Evolutionary conservation across 1,140 invertebrate species (phyloP).

Genomic region (Zaprionus davidi): DNA sequence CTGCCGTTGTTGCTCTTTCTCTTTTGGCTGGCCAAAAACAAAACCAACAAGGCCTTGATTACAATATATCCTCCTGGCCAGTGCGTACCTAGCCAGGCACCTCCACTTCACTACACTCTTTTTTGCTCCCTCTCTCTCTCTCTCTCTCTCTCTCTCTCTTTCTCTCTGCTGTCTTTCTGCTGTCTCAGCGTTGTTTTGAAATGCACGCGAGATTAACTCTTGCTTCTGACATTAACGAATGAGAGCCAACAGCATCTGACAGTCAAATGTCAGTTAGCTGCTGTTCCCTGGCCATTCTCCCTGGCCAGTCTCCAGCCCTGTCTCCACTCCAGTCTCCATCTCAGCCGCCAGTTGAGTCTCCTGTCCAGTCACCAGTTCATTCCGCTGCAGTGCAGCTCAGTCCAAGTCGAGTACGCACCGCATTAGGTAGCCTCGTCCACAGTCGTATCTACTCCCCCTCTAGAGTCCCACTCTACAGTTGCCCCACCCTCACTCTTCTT

Average conservation of each 20-base stretch:
- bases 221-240: constrained; percentile 80
- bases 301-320: background rate
- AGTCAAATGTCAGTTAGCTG: constrained; percentile 81
- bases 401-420: constrained; percentile 15
- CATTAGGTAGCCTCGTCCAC: constrained; percentile 29
- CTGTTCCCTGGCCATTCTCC: constrained; percentile 47
- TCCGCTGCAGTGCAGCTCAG: background rate
- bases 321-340: background rate
- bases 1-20: constrained; percentile 37
- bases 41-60: constrained; percentile 66
- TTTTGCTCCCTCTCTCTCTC: background rate
- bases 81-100: constrained; percentile 60
- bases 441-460: background rate
- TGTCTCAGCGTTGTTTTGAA: constrained; percentile 66
- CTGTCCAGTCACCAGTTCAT: background rate
- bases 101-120: background rate
- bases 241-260: constrained; percentile 81
- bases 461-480: background rate
- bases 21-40: constrained; percentile 38
- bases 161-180: constrained; percentile 7
- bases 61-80: constrained; percentile 62
- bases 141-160: background rate
- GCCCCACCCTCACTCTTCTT: background rate
- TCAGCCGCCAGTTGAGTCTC: background rate
- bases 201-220: constrained; percentile 82